Percentiles rank a stretch among this genome's conserved stretches.
Evolutionary conservation across 2,797 vertebrate species (phyloP).

Genomic region (Gambelia wislizenii): DNA sequence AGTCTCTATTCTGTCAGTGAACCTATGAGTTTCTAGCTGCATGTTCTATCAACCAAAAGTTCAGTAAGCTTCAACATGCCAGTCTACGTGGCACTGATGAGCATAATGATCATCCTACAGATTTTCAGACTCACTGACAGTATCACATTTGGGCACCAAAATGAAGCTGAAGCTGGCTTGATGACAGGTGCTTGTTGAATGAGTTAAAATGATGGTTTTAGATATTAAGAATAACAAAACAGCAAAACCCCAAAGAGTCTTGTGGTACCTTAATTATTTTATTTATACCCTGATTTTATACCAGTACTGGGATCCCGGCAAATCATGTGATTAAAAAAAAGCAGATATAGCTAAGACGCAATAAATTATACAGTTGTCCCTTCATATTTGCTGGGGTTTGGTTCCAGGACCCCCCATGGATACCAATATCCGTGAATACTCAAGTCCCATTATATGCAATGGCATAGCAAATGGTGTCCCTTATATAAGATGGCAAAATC

Average conservation of each 20-base stretch:
- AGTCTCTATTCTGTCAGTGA: not conserved
- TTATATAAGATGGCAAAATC: too few relatives aligned
- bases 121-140: not conserved
- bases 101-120: not conserved
- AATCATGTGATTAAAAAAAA: too few relatives aligned
- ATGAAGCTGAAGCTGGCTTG: not conserved
- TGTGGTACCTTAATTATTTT: not conserved
- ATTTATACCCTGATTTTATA: too few relatives aligned
- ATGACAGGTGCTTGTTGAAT: not conserved
- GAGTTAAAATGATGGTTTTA: not conserved
- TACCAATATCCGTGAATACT: too few relatives aligned
- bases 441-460: too few relatives aligned
- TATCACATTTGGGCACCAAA: not conserved
- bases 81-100: not conserved
- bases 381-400: too few relatives aligned
- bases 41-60: not conserved
- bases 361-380: too few relatives aligned
- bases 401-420: too few relatives aligned
- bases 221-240: not conserved
- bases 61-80: not conserved
- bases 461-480: too few relatives aligned
- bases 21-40: not conserved
- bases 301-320: too few relatives aligned
- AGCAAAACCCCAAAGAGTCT: not conserved
- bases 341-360: too few relatives aligned